phyloP scores from a whole-genome alignment of 2,113 vertebrate species.

The Onychorhynchus coronatus region DNA sequence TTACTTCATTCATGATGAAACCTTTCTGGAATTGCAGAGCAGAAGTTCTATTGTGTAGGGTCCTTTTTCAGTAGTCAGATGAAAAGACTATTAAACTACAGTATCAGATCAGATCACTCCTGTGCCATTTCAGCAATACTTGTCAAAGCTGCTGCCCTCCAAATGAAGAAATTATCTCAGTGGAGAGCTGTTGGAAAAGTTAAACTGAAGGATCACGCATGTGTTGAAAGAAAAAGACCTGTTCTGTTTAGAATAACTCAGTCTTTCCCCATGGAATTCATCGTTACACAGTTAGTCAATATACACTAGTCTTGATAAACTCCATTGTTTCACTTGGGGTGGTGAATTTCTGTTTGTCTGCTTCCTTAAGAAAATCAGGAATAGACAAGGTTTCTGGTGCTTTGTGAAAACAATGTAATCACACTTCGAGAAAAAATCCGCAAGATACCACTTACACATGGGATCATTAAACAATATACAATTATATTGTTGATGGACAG shows the following conservation, averaged over 20 bases:
- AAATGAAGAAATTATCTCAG: background rate
- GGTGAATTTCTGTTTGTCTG: background rate
- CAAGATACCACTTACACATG: background rate
- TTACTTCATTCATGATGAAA: background rate
- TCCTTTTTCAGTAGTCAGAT: background rate
- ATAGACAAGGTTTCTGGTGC: background rate
- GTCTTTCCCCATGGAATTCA: background rate
- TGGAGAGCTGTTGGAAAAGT: background rate
- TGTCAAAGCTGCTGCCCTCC: background rate
- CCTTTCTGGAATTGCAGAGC: background rate
- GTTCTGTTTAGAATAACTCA: background rate
- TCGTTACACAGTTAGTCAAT: background rate
- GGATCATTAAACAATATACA: background rate
- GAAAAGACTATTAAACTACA: background rate
- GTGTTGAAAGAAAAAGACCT: background rate
- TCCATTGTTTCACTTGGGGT: background rate
- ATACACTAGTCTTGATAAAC: background rate
- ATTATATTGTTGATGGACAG: background rate
- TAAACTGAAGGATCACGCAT: background rate
- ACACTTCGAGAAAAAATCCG: background rate
- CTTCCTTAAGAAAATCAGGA: background rate
- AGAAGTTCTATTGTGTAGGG: background rate
- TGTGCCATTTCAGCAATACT: background rate
- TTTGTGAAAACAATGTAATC: background rate
- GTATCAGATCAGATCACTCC: background rate